Percentiles rank a stretch among this genome's conserved stretches.
Conservation (phyloP, 2,113 vertebrate species). For the human region GRCh38 chr13:96705001-96705500, state of each 20-base stretch:
- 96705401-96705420: not conserved
- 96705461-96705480: not conserved
- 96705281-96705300: not conserved
- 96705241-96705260: not conserved
- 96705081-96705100: not conserved
- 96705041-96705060: fast-evolving
- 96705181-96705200: not conserved
- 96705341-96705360: not conserved
- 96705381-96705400: not conserved
- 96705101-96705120: not conserved
- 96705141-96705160: not conserved
- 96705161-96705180: not conserved
- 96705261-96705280: not conserved
- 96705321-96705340: not conserved
- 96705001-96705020: not conserved
- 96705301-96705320: not conserved
- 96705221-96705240: not conserved
- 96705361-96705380: not conserved
- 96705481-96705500: not conserved
- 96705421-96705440: not conserved
- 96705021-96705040: no score
- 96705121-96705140: no score
- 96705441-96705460: not conserved
- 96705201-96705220: not conserved
- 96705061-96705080: not conserved